phyloP scores from a whole-genome alignment of 2,113 vertebrate species.

The Vidua chalybeata region DNA sequence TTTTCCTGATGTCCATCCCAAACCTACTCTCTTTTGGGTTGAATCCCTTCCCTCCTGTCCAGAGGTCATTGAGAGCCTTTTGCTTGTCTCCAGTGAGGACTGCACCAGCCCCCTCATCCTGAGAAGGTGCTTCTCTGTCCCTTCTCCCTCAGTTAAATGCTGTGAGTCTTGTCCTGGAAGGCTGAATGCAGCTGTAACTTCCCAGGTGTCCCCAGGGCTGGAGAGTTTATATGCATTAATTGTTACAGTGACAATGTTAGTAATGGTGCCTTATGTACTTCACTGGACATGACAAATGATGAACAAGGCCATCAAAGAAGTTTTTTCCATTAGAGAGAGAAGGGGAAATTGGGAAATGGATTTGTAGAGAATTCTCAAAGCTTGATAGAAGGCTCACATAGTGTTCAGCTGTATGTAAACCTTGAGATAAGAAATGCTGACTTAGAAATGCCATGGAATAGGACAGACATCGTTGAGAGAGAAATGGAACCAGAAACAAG shows the following conservation, averaged over 20 bases:
- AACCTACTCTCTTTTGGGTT: background rate
- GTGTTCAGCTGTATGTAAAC: background rate
- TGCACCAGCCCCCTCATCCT: background rate
- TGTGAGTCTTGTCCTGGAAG: background rate
- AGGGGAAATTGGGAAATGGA: background rate
- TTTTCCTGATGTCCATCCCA: background rate
- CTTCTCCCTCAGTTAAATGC: background rate
- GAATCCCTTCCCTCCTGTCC: background rate
- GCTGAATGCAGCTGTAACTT: background rate
- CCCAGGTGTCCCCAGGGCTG: background rate
- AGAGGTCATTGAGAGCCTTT: background rate
- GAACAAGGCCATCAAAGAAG: background rate
- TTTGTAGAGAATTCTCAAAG: background rate
- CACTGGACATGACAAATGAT: background rate
- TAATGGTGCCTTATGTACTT: background rate
- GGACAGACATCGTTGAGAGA: background rate
- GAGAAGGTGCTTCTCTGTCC: background rate
- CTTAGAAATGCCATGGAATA: background rate
- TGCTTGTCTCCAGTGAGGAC: background rate
- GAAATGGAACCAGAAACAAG: background rate
- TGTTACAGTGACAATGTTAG: background rate
- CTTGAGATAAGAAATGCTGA: background rate
- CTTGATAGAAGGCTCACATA: background rate
- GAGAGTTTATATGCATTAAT: background rate
- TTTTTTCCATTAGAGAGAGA: background rate